Conservation (phyloP, 2,113 vertebrate genomes). For the Grus americana region DNA sequence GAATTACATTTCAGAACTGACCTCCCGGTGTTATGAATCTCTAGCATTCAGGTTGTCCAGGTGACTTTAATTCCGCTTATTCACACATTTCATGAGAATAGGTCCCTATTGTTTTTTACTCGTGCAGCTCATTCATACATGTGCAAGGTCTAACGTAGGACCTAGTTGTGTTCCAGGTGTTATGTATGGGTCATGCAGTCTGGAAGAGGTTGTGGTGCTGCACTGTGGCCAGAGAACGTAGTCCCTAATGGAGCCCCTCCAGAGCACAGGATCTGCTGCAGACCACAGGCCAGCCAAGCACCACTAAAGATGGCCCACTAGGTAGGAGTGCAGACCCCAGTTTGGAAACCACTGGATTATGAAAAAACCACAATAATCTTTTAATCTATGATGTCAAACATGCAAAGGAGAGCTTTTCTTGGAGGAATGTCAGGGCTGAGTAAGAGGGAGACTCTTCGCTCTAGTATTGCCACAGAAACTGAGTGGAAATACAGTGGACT, state of each 20-base stretch:
- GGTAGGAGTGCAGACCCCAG: neutral
- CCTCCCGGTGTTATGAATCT: neutral
- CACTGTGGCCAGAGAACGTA: neutral
- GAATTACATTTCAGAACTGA: neutral
- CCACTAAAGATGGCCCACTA: neutral
- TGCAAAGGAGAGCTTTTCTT: neutral
- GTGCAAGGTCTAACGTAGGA: fast-evolving
- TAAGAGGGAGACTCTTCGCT: neutral
- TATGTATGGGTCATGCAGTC: neutral
- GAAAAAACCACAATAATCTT: neutral
- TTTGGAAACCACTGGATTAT: neutral
- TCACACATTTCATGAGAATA: neutral
- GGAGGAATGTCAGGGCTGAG: neutral
- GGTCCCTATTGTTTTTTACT: neutral
- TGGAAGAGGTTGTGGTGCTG: neutral
- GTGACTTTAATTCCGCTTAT: neutral
- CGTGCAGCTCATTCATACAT: neutral
- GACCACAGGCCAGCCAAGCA: neutral
- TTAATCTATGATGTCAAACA: neutral
- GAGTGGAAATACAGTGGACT: neutral
- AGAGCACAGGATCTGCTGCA: neutral
- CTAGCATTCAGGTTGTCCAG: neutral
- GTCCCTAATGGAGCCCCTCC: neutral
- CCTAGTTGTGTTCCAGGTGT: neutral
- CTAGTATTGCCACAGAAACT: neutral